Evolutionary conservation across 2,797 vertebrate species (phyloP).

Genomic region (Sphenopsis melanotis): DNA sequence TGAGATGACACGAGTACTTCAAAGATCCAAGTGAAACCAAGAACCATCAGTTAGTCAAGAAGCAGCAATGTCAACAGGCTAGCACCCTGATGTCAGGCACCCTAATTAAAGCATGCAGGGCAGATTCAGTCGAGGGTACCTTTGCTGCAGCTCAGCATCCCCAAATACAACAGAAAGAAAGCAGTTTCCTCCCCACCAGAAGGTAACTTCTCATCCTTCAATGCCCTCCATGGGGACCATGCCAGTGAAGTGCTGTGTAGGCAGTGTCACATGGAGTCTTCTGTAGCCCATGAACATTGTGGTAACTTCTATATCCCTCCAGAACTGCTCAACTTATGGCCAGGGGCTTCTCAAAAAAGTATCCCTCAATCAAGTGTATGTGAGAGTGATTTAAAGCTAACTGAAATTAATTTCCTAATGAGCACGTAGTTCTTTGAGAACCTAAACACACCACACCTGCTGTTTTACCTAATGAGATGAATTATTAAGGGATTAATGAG

Average conservation of each 20-base stretch:
- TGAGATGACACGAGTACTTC: not conserved
- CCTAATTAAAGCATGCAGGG: not conserved
- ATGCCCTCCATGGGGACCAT: rapidly evolving
- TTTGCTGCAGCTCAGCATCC: not conserved
- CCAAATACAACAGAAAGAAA: not conserved
- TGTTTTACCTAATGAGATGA: not conserved
- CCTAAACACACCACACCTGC: not conserved
- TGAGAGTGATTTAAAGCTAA: not conserved
- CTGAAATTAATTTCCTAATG: not conserved
- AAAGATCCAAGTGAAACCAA: not conserved
- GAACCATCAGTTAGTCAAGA: not conserved
- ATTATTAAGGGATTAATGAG: not conserved
- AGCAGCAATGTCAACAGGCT: not conserved
- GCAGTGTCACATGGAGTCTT: not conserved
- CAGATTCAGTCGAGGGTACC: not conserved
- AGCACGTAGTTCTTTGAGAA: not conserved
- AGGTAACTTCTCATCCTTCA: not conserved
- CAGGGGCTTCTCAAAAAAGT: not conserved
- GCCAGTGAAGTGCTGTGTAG: rapidly evolving
- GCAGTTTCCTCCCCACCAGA: not conserved
- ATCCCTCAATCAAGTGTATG: not conserved
- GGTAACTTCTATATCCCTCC: not conserved
- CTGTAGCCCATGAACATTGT: not conserved
- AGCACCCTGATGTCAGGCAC: not conserved
- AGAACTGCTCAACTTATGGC: not conserved